phyloP scores from a whole-genome alignment of 1,140 invertebrate species.

The Aphidius gifuensis region DNA sequence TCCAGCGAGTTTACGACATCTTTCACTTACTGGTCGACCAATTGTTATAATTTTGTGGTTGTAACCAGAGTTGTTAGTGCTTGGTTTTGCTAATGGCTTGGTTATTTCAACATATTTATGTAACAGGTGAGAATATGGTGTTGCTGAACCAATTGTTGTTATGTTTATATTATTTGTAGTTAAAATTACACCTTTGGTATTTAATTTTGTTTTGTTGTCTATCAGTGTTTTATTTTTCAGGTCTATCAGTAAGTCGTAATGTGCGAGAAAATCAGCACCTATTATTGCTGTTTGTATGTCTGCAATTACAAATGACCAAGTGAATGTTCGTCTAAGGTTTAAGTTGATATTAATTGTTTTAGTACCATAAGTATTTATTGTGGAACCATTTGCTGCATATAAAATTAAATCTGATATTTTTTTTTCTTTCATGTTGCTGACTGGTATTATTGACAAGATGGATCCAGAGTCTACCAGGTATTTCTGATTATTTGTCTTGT shows the following conservation, averaged over 20 bases:
- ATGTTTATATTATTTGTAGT: conserved; percentile 5
- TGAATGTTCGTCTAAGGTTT: conserved; percentile 19
- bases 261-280: conserved; percentile 23
- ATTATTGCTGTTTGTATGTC: conserved; percentile 20
- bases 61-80: background rate
- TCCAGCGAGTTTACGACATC: conserved; percentile 9
- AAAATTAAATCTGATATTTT: conserved; percentile 3
- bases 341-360: conserved; percentile 18
- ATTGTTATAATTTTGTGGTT: conserved; percentile 22
- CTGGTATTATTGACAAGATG: too few relatives aligned
- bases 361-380: conserved; percentile 22
- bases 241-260: conserved; percentile 24
- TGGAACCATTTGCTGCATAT: conserved; percentile 23
- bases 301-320: conserved; percentile 23
- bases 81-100: background rate
- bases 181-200: background rate
- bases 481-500: conserved; percentile 10
- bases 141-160: conserved; percentile 10
- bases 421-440: background rate
- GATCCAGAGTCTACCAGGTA: conserved; percentile 20
- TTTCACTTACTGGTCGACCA: conserved; percentile 20
- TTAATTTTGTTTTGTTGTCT: conserved; percentile 16
- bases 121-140: background rate
- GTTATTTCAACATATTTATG: conserved; percentile 1
- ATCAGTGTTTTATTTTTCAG: conserved; percentile 21